Evolutionary conservation across 1,140 invertebrate species (phyloP).

Genomic region (Drosophila quadrilineata): DNA sequence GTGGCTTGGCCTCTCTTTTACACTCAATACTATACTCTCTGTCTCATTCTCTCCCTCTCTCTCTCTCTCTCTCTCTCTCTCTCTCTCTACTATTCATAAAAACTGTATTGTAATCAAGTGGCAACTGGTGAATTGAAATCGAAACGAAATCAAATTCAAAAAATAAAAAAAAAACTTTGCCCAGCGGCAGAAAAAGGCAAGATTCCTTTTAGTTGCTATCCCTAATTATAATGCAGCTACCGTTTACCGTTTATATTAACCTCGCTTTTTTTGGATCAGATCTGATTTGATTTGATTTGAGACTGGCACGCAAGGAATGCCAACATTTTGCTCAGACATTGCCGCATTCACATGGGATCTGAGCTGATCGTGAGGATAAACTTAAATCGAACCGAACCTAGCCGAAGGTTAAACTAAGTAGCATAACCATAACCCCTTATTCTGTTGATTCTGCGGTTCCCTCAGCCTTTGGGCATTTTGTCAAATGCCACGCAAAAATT

Average conservation of each 20-base stretch:
- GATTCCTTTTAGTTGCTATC: conserved; percentile 3
- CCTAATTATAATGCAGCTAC: conserved; percentile 48
- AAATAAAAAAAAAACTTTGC: conserved; percentile 25
- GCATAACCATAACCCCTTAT: conserved; percentile 22
- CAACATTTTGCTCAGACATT: conserved; percentile 40
- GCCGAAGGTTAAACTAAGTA: conserved; percentile 11
- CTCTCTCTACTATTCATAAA: conserved; percentile 12
- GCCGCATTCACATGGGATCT: conserved; percentile 44
- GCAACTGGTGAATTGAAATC: conserved; percentile 36
- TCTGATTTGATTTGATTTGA: conserved; percentile 4
- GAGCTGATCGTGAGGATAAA: conserved; percentile 74
- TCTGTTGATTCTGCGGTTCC: neutral
- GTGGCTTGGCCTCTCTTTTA: conserved; percentile 44
- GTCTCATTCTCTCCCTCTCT: neutral
- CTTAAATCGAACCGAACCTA: conserved; percentile 64
- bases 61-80: neutral
- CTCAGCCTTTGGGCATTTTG: conserved; percentile 66
- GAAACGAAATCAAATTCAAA: conserved; percentile 21
- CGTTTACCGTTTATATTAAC: conserved; percentile 45
- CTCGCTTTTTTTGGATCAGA: neutral
- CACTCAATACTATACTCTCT: neutral
- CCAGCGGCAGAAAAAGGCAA: neutral
- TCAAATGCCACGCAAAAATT: conserved; percentile 41
- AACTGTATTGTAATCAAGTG: conserved; percentile 23
- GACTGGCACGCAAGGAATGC: conserved; percentile 65